These are phyloP conservation scores for Aphelenchoides avenae DNA, from an alignment of 1,140 invertebrate genomes.

Conservation along the genomic window DNA sequence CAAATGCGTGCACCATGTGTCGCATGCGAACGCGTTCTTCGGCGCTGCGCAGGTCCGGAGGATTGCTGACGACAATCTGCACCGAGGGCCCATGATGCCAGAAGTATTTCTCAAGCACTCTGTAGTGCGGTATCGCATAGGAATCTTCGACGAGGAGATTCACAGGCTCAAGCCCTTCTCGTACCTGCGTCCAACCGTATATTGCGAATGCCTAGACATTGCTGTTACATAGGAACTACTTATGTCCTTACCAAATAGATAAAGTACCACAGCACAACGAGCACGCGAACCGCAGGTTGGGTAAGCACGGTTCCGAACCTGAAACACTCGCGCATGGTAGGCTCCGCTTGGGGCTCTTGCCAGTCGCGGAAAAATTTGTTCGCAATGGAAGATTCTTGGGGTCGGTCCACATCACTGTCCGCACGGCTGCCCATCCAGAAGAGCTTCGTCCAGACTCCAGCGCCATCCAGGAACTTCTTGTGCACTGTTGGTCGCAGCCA, in stretches of 20 bases:
- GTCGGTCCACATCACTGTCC: conserved; percentile 40
- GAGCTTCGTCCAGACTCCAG: conserved; percentile 24
- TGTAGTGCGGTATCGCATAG: conserved; percentile 57
- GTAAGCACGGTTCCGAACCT: conserved; percentile 57
- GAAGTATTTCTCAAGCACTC: conserved; percentile 55
- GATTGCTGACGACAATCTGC: conserved; percentile 74
- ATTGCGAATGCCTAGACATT: conserved; percentile 44
- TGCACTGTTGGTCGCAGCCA: conserved; percentile 41
- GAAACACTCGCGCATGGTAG: conserved; percentile 53
- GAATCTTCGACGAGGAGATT: conserved; percentile 58
- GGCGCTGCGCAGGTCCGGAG: conserved; percentile 79
- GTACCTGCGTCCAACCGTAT: conserved; percentile 54
- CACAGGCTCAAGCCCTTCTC: conserved; percentile 56
- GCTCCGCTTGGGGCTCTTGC: conserved; percentile 44
- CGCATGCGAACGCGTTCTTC: conserved; percentile 74
- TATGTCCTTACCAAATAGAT: conserved; percentile 55
- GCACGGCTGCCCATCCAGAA: conserved; percentile 47
- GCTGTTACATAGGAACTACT: too few species aligned
- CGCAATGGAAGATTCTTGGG: conserved; percentile 35
- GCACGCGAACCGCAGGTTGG: conserved; percentile 45
- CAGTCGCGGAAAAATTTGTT: conserved; percentile 29
- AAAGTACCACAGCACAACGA: conserved; percentile 52
- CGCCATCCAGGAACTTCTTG: conserved; percentile 14
- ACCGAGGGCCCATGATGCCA: conserved; percentile 59
- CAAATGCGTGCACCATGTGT: conserved; percentile 72